Evolutionary conservation across 2,113 vertebrate genomes (phyloP).

Genomic region (Mobula hypostoma): DNA sequence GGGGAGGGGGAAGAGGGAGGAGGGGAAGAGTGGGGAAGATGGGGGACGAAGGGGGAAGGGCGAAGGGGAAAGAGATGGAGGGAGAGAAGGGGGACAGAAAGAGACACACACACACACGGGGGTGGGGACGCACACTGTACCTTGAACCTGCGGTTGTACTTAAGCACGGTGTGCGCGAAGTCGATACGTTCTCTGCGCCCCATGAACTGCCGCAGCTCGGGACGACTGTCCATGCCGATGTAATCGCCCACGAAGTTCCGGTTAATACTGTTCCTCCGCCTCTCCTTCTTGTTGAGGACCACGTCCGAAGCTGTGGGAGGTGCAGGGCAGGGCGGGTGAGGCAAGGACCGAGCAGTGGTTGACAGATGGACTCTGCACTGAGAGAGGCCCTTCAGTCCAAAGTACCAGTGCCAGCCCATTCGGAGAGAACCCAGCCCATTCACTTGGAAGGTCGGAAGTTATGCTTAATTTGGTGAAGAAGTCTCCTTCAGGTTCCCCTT

Average conservation of each 20-base stretch:
- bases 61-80: neutral
- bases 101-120: neutral
- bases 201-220: conserved; percentile 66
- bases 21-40: neutral
- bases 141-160: conserved; percentile 72
- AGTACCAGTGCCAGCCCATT: too few species aligned
- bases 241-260: conserved; percentile 75
- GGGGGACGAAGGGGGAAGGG: neutral
- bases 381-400: neutral
- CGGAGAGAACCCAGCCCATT: too few species aligned
- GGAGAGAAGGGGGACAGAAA: too few species aligned
- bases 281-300: conserved; percentile 72
- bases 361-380: too few species aligned
- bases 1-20: neutral
- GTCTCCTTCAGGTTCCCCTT: too few species aligned
- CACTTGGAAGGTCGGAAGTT: too few species aligned
- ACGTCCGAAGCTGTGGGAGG: conserved; percentile 61
- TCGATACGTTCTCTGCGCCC: conserved; percentile 70
- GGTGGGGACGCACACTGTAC: conserved; percentile 43
- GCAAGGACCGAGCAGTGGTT: too few species aligned
- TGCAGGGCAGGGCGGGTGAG: neutral
- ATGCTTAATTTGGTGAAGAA: too few species aligned
- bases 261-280: conserved; percentile 70
- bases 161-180: conserved; percentile 65
- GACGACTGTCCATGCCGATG: conserved; percentile 63